Evolutionary conservation across 2,888 invertebrate species (phyloP), one percentile per base, ranked within the genome.

Genomic region (Halocaridina rubra): DNA sequence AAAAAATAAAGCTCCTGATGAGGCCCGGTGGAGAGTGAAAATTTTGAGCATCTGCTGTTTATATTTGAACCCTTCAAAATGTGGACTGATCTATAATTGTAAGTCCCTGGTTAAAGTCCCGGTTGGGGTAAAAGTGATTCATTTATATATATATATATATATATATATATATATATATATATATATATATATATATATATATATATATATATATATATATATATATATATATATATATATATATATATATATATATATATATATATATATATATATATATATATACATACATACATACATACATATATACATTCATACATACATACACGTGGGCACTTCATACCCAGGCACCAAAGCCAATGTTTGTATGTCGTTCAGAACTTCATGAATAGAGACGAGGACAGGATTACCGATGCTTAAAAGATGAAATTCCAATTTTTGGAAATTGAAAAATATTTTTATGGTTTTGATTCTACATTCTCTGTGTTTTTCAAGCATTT

Each of bases 261-360:
- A 71, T 71, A 71, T 71, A 71, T 71, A 71, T 32, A 71, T 71
- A 46, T 75, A 75, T 75, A 75, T 53, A 46, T 39, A 46, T 75
- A 53, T 39, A 75, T 53, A 53, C n/a, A 75, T 53, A 57, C 13
- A 75, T 53, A 53, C 19, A 53, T 39, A 16, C 7, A 74, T 39
- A 74, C 22, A 74, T 46, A 74, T 46, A 33, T 46, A 74, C 22
- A 74, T 46, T 33, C 10, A 19, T 46, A 2, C 39, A 74, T 39
- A n/a, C 19, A 39, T 46, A 33, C 16, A 74, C 22, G 22, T 74
- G 16, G 13, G 32, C 39, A 33, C 7, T 19, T n/a, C n/a, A n/a
- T n/a, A n/a, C n/a, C n/a, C n/a, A n/a, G n/a, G n/a, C n/a, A n/a
- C n/a, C n/a, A n/a, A n/a, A n/a, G n/a, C n/a, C n/a, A n/a, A n/a